These are phyloP conservation scores for Telmatherina bonti DNA, from an alignment of 2,797 vertebrate species.

Conservation along the genomic window DNA sequence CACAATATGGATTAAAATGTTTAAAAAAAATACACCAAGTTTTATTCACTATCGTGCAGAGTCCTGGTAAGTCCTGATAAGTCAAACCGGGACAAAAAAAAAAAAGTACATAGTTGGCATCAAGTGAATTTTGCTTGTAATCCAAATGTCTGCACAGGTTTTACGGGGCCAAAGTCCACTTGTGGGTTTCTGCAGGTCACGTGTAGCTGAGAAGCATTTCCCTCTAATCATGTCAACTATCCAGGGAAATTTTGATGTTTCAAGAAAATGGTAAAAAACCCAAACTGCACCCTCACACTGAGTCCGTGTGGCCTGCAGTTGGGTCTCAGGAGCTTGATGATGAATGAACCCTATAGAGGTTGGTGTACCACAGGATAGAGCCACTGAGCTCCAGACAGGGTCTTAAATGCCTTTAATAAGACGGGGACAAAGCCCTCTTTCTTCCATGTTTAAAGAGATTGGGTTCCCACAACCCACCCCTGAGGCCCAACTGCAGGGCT, in stretches of 20 bases:
- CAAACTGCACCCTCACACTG: conserved; percentile 27
- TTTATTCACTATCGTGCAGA: too few species aligned
- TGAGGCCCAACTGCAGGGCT: conserved; percentile 68
- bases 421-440: conserved; percentile 82
- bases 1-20: too few species aligned
- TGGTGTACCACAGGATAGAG: conserved; percentile 57
- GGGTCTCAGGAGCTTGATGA: conserved; percentile 60
- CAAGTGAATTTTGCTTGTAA: conserved; percentile 17
- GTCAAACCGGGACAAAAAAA: neutral
- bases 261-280: conserved; percentile 46
- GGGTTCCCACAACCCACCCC: conserved; percentile 77
- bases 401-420: conserved; percentile 85
- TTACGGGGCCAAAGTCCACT: conserved; percentile 26
- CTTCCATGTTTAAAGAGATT: conserved; percentile 81
- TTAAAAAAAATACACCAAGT: too few species aligned
- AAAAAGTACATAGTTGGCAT: neutral
- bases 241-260: conserved; percentile 21
- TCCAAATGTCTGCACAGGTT: conserved; percentile 19
- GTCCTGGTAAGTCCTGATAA: too few species aligned
- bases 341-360: conserved; percentile 70
- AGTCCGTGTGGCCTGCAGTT: conserved; percentile 27
- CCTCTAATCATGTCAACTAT: conserved; percentile 32
- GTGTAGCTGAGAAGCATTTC: conserved; percentile 26
- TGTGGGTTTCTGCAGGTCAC: conserved; percentile 35
- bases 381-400: conserved; percentile 72